Percentiles rank a stretch among this genome's conserved stretches.
phyloP scores from a whole-genome alignment of 2,797 vertebrate genomes.

The Steatocranus sp. region DNA sequence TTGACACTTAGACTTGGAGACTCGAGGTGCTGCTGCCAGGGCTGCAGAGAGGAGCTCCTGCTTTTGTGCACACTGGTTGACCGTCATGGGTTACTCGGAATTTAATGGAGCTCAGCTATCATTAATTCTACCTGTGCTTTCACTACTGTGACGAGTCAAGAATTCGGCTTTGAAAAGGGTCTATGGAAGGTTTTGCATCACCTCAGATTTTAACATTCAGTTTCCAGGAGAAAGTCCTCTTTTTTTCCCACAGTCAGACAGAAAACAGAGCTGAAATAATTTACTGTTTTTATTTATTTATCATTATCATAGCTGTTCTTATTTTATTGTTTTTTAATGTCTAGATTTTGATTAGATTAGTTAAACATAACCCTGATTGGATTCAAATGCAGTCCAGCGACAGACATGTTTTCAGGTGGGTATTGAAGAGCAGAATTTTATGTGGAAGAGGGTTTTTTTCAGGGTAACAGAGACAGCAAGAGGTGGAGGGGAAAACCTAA shows the following conservation, averaged over 20 bases:
- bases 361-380: neutral
- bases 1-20: constrained; percentile 49
- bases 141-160: neutral
- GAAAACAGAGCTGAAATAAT: neutral
- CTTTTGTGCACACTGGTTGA: neutral
- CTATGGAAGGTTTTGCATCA: neutral
- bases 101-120: neutral
- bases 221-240: neutral
- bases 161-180: neutral
- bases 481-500: neutral
- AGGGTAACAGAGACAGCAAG: neutral
- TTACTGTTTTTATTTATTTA: neutral
- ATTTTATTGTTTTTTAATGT: neutral
- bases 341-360: neutral
- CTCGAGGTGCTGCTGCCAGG: constrained; percentile 24
- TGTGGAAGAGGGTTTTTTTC: neutral
- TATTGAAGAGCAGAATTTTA: neutral
- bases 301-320: neutral
- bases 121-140: neutral
- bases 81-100: neutral
- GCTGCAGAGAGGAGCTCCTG: constrained; percentile 4
- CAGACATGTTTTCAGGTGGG: neutral
- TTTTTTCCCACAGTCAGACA: neutral
- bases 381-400: neutral
- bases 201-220: neutral